Percentiles rank a stretch among this genome's conserved stretches.
Evolutionary conservation across 2,113 vertebrate species (phyloP).

Genomic region (Microcebus griseorufus): DNA sequence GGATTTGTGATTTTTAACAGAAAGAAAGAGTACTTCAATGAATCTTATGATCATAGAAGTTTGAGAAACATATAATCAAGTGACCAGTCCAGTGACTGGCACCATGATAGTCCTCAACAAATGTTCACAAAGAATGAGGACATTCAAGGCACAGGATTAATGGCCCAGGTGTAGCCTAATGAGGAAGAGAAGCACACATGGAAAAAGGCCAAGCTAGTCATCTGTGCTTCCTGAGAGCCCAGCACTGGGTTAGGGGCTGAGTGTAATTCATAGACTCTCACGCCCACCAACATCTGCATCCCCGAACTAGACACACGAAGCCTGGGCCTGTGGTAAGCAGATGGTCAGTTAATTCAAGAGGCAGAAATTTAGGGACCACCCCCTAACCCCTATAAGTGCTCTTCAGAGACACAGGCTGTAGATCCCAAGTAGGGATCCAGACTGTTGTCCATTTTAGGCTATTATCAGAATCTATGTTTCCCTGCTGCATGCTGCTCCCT

Average conservation of each 20-base stretch:
- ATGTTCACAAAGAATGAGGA: not conserved
- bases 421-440: not conserved
- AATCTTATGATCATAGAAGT: not conserved
- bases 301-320: not conserved
- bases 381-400: not conserved
- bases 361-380: not conserved
- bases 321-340: not conserved
- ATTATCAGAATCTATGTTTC: too few relatives aligned
- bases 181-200: not conserved
- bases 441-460: not conserved
- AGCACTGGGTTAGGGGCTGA: not conserved
- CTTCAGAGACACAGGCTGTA: not conserved
- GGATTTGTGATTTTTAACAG: not conserved
- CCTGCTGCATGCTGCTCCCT: not conserved
- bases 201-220: rapidly evolving
- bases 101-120: not conserved
- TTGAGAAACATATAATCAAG: not conserved
- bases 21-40: not conserved
- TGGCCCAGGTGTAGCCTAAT: not conserved
- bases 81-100: not conserved
- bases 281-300: not conserved
- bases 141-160: not conserved
- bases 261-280: not conserved
- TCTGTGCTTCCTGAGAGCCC: not conserved
- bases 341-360: not conserved